Evolutionary conservation across 2,797 vertebrate genomes (phyloP).

Genomic region (Siniperca obscura): DNA sequence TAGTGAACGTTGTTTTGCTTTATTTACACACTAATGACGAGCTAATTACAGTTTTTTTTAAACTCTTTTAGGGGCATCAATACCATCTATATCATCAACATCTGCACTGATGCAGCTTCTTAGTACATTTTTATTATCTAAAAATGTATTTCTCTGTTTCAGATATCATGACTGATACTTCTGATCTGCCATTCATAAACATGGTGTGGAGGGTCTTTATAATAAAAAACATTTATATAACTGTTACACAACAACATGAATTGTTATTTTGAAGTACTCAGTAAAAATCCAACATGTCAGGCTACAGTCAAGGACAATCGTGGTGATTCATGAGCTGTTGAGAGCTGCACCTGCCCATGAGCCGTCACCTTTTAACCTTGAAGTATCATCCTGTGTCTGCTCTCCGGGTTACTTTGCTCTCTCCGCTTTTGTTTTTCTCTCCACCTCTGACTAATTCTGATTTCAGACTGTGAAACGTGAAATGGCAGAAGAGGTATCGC

Average conservation of each 20-base stretch:
- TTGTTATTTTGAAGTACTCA: not conserved
- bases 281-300: constrained; percentile 40
- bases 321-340: constrained; percentile 68
- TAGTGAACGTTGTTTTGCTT: not conserved
- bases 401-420: constrained; percentile 25
- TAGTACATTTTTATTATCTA: not conserved
- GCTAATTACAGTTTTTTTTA: not conserved
- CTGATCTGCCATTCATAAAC: not conserved
- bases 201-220: not conserved
- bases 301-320: constrained; percentile 56
- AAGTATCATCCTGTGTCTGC: constrained; percentile 29
- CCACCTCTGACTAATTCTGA: constrained; percentile 53
- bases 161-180: not conserved
- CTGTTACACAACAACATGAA: not conserved
- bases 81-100: constrained; percentile 11
- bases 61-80: not conserved
- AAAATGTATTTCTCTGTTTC: not conserved
- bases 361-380: constrained; percentile 56
- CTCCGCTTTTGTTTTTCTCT: constrained; percentile 49
- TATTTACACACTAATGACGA: constrained; percentile 13
- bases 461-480: constrained; percentile 61
- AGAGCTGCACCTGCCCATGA: constrained; percentile 71
- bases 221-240: constrained; percentile 14
- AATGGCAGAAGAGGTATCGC: constrained; percentile 47
- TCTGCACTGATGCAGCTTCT: not conserved